Evolutionary conservation across 2,888 invertebrate genomes (phyloP).

Genomic region (Stratiomys singularior): DNA sequence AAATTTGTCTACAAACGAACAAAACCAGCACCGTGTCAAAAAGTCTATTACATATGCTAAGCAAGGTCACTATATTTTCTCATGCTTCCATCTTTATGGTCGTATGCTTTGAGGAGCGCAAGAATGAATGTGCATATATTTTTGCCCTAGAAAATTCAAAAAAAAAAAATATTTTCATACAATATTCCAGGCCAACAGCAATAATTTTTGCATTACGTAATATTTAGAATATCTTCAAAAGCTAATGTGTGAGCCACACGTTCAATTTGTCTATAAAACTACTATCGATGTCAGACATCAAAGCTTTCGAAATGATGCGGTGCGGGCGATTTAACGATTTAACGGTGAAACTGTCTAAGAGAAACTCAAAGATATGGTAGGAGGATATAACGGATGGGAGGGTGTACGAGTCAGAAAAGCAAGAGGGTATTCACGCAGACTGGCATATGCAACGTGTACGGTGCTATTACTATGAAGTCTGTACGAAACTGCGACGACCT

Average conservation of each 20-base stretch:
- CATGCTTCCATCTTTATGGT: neutral
- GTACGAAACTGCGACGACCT: conserved; percentile 51
- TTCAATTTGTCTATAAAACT: conserved; percentile 34
- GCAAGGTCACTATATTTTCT: conserved; percentile 6
- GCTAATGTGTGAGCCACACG: neutral
- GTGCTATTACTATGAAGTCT: conserved; percentile 27
- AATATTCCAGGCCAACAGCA: neutral
- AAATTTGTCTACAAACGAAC: conserved; percentile 8
- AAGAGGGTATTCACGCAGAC: neutral
- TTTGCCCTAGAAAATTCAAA: conserved; percentile 4
- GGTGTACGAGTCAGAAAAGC: neutral
- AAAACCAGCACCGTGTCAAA: neutral
- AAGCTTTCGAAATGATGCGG: neutral
- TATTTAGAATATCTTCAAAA: conserved; percentile 24
- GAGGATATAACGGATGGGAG: neutral
- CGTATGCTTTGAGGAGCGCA: too few species aligned
- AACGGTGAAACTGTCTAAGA: neutral
- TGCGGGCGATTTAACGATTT: conserved; percentile 17
- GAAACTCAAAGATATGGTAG: neutral
- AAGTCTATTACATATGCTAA: neutral
- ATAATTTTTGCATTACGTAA: neutral
- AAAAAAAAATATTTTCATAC: neutral
- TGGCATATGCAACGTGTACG: conserved; percentile 8
- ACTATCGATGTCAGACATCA: conserved; percentile 21
- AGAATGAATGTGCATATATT: neutral